Conservation (phyloP, 2,797 vertebrate species). For the Miichthys miiuy region DNA sequence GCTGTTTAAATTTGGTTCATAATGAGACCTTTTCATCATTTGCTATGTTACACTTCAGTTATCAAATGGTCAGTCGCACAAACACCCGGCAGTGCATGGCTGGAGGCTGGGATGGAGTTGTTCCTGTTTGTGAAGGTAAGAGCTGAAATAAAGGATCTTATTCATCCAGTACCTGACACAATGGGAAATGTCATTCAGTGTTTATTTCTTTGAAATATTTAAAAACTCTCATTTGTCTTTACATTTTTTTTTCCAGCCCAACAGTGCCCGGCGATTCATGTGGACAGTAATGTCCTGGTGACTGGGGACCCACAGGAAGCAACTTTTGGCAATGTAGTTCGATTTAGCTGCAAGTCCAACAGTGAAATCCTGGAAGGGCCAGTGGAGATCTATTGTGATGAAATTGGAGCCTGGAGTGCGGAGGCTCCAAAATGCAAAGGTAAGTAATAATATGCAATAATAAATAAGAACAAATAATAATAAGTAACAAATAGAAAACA, state of each 20-base stretch:
- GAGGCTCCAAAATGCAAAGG: slow-evolving; percentile 66
- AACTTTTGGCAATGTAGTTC: slow-evolving; percentile 72
- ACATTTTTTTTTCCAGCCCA: slow-evolving; percentile 56
- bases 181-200: background rate
- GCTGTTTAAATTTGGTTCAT: background rate
- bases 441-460: slow-evolving; percentile 34
- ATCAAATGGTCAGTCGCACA: slow-evolving; percentile 76
- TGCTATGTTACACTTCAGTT: slow-evolving; percentile 57
- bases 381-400: slow-evolving; percentile 67
- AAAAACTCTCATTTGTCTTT: background rate
- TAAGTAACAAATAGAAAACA: too few relatives aligned
- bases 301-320: slow-evolving; percentile 71
- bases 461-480: too few relatives aligned
- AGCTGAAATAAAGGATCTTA: background rate
- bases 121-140: slow-evolving; percentile 83
- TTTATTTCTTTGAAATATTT: background rate
- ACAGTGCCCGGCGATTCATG: slow-evolving; percentile 59
- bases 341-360: slow-evolving; percentile 70
- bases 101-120: slow-evolving; percentile 77
- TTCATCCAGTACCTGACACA: background rate
- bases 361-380: background rate
- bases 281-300: slow-evolving; percentile 34
- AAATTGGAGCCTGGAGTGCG: slow-evolving; percentile 71
- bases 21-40: background rate
- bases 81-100: slow-evolving; percentile 67